These are phyloP conservation scores for Amblyornis subalaris DNA, from an alignment of 2,113 vertebrate genomes.

Conservation along the genomic window DNA sequence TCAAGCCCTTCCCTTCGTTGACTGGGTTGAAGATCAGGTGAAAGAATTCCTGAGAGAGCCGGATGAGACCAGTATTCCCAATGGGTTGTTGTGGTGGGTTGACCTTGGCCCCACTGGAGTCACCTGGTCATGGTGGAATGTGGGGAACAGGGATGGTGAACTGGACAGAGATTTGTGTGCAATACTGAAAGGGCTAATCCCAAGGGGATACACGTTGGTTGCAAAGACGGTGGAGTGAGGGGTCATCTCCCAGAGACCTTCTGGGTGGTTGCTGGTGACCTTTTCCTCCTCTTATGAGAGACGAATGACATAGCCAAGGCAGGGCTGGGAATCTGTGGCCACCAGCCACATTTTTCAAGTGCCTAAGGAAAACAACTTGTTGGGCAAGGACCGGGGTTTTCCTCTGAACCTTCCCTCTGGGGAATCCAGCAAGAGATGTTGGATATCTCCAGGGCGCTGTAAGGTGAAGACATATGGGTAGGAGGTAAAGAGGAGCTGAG, in stretches of 20 bases:
- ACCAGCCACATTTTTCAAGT: neutral
- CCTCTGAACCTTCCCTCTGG: neutral
- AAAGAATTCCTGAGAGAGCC: neutral
- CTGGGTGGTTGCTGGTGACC: neutral
- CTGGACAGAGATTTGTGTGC: neutral
- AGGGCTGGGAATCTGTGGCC: neutral
- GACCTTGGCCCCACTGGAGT: too few relatives aligned
- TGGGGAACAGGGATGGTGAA: neutral
- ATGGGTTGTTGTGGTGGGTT: neutral
- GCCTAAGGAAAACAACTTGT: neutral
- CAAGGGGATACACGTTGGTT: rapidly evolving
- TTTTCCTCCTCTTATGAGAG: neutral
- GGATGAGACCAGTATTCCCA: neutral
- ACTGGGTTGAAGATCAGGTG: neutral
- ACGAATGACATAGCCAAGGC: neutral
- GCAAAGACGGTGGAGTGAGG: neutral
- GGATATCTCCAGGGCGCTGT: rapidly evolving
- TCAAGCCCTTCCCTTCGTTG: neutral
- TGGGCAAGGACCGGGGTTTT: neutral
- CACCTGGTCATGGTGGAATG: neutral
- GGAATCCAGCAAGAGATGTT: neutral
- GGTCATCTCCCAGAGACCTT: neutral
- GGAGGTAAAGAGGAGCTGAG: neutral
- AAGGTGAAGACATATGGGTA: rapidly evolving
- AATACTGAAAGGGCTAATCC: neutral